A percentile compares a stretch with the other conserved stretches of the same genome.
These are phyloP conservation scores for Apis cerana DNA, from an alignment of 1,140 invertebrate genomes.

Conservation along the genomic window DNA sequence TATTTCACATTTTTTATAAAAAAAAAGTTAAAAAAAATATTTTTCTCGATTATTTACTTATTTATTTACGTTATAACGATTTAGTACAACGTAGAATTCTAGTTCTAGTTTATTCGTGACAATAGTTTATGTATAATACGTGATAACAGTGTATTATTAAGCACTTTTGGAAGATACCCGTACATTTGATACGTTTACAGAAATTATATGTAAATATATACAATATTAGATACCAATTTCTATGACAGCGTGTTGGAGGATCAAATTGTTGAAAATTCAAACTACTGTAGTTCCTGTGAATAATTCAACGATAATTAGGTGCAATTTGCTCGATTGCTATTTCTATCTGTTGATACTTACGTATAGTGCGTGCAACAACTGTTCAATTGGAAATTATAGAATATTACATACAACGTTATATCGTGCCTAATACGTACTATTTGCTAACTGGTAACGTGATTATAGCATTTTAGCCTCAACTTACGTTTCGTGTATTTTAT, in stretches of 20 bases:
- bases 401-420: conserved; percentile 22
- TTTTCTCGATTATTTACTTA: too few species aligned
- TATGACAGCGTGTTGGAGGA: neutral
- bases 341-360: conserved; percentile 18
- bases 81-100: too few species aligned
- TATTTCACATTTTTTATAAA: too few species aligned
- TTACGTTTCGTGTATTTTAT: conserved; percentile 30
- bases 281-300: neutral
- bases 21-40: too few species aligned
- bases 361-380: conserved; percentile 51
- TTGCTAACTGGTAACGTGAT: conserved; percentile 28
- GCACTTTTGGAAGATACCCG: too few species aligned
- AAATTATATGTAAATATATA: neutral
- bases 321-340: conserved; percentile 30
- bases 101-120: too few species aligned
- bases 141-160: too few species aligned
- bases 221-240: neutral
- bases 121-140: too few species aligned
- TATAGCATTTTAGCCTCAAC: conserved; percentile 32
- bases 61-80: too few species aligned
- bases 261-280: neutral
- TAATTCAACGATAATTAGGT: conserved; percentile 25
- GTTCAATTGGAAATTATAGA: conserved; percentile 54
- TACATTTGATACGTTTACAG: neutral
- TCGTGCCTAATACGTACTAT: conserved; percentile 40